These are phyloP conservation scores for Propithecus coquereli DNA, from an alignment of 2,113 vertebrate genomes.

Conservation along the genomic window DNA sequence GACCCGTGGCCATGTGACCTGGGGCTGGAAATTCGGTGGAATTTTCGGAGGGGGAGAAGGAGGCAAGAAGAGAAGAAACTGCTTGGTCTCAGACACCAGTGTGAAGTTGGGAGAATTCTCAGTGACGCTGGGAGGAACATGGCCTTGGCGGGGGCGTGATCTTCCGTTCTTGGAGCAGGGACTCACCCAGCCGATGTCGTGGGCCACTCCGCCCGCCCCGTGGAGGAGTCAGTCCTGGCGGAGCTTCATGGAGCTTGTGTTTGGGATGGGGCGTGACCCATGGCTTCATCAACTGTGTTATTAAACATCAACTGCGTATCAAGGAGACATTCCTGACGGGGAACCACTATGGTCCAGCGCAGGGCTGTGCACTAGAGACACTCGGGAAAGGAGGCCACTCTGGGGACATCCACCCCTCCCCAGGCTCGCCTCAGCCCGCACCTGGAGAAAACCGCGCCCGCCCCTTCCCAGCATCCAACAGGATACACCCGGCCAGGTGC, in stretches of 20 bases:
- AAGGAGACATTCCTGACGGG: background rate
- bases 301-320: no score
- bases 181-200: background rate
- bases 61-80: no score
- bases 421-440: fast-evolving
- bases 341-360: no score
- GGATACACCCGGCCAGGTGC: background rate
- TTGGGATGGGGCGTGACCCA: no score
- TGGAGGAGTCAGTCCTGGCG: background rate
- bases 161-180: background rate
- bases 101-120: background rate
- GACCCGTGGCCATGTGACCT: no score
- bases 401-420: background rate
- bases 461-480: background rate
- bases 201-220: background rate
- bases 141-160: background rate
- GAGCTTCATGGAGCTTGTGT: no score
- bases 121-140: no score
- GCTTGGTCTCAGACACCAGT: background rate
- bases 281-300: background rate
- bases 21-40: background rate
- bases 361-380: background rate
- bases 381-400: background rate
- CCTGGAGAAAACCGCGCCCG: background rate
- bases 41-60: background rate